phyloP scores from a whole-genome alignment of 1,140 invertebrate genomes.

The Drosophila lacteicornis region DNA sequence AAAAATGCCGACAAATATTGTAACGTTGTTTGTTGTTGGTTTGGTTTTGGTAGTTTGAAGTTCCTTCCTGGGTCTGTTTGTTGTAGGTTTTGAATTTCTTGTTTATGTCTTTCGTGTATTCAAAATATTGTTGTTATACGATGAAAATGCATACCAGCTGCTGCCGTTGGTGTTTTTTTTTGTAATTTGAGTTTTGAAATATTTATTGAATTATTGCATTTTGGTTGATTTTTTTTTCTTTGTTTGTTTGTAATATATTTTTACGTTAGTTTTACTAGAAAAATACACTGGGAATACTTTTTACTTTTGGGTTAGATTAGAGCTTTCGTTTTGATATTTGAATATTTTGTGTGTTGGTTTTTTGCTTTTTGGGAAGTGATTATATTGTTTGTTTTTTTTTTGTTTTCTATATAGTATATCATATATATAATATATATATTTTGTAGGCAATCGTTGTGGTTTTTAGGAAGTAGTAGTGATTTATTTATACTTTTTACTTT shows the following conservation, averaged over 20 bases:
- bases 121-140: conserved; percentile 50
- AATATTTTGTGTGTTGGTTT: conserved; percentile 54
- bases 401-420: conserved; percentile 51
- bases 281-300: conserved; percentile 77
- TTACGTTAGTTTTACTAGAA: conserved; percentile 78
- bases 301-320: conserved; percentile 66
- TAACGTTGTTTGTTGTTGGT: conserved; percentile 57
- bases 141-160: conserved; percentile 77
- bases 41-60: conserved; percentile 53
- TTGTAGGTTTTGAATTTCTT: conserved; percentile 27
- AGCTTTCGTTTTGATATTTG: conserved; percentile 73
- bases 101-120: conserved; percentile 40
- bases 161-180: conserved; percentile 59
- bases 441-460: conserved; percentile 82
- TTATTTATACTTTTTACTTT: conserved; percentile 63
- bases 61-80: conserved; percentile 45
- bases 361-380: conserved; percentile 59
- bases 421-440: conserved; percentile 72
- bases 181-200: conserved; percentile 55
- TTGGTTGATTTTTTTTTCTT: conserved; percentile 41
- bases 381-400: conserved; percentile 64
- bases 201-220: conserved; percentile 59
- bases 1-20: conserved; percentile 79
- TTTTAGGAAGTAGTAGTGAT: conserved; percentile 82
- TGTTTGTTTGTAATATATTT: conserved; percentile 21